Percentiles rank a stretch among this genome's conserved stretches.
Evolutionary conservation across 2,888 invertebrate species (phyloP).

Genomic region (Elysia crispata): DNA sequence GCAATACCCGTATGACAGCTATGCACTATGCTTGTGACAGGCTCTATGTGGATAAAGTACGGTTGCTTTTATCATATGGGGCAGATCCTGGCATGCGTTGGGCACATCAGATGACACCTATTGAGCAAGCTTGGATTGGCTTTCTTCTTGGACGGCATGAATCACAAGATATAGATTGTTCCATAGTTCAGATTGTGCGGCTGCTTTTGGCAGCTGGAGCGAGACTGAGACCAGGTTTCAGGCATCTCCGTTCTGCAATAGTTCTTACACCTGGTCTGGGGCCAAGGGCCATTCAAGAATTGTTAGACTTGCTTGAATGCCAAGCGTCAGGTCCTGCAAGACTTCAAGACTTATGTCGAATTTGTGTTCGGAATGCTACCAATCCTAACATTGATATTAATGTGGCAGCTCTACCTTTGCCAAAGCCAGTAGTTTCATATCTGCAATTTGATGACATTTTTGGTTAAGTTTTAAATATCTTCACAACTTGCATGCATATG

Average conservation of each 20-base stretch:
- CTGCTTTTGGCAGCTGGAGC: constrained; percentile 51
- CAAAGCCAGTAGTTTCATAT: constrained; percentile 43
- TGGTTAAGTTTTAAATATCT: background rate
- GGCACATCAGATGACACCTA: constrained; percentile 40
- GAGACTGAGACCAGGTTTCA: constrained; percentile 9
- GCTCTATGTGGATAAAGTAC: constrained; percentile 41
- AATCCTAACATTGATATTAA: constrained; percentile 40
- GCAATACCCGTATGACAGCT: constrained; percentile 42
- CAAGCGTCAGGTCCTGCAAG: constrained; percentile 37
- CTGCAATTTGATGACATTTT: constrained; percentile 50
- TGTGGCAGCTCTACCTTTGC: constrained; percentile 43
- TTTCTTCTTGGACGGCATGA: no score
- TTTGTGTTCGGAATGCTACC: constrained; percentile 41
- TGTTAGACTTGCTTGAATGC: constrained; percentile 30
- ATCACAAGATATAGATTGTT: no score
- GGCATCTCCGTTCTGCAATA: constrained; percentile 16
- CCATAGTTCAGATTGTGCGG: constrained; percentile 11
- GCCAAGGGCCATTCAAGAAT: background rate
- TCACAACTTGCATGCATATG: no score
- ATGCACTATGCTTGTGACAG: constrained; percentile 51
- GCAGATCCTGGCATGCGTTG: constrained; percentile 44
- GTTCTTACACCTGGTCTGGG: background rate
- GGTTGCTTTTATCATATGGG: constrained; percentile 47
- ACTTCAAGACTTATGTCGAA: constrained; percentile 50
- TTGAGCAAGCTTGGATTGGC: constrained; percentile 22